phyloP scores from a whole-genome alignment of 2,113 vertebrate species.

The Oryzias curvinotus region DNA sequence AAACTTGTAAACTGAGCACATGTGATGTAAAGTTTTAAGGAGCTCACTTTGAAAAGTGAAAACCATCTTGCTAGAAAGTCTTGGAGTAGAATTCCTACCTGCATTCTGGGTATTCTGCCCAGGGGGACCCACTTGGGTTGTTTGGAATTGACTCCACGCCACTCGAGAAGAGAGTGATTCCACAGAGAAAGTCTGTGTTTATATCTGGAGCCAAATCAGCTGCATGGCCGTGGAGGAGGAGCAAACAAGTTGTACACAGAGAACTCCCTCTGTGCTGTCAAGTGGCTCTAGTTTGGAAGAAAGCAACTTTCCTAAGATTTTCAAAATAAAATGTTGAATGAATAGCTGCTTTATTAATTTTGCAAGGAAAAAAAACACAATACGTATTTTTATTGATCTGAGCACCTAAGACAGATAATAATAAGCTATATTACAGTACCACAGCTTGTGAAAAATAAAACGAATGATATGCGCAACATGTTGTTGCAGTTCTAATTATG shows the following conservation, averaged over 20 bases:
- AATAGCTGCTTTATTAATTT: not conserved
- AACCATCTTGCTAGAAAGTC: slow-evolving; percentile 28
- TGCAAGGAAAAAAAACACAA: too few relatives aligned
- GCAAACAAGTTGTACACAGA: slow-evolving; percentile 36
- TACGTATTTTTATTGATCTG: too few relatives aligned
- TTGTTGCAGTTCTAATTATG: too few relatives aligned
- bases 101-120: slow-evolving; percentile 55
- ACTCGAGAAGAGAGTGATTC: slow-evolving; percentile 10
- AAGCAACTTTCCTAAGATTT: not conserved
- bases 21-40: slow-evolving; percentile 15
- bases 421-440: too few relatives aligned
- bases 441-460: too few relatives aligned
- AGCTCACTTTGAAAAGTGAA: not conserved
- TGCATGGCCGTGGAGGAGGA: slow-evolving; percentile 39
- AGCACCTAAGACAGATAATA: too few relatives aligned
- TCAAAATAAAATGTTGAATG: slow-evolving; percentile 42
- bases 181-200: slow-evolving; percentile 44
- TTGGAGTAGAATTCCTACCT: slow-evolving; percentile 48
- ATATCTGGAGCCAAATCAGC: slow-evolving; percentile 52
- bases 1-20: not conserved
- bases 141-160: slow-evolving; percentile 13
- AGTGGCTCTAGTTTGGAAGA: not conserved
- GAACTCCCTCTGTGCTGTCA: slow-evolving; percentile 12
- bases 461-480: too few relatives aligned
- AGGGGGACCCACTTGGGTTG: slow-evolving; percentile 14